Base-by-base conservation (phyloP, 2,888 invertebrate genomes). In the Hoplodrina ambigua region DNA sequence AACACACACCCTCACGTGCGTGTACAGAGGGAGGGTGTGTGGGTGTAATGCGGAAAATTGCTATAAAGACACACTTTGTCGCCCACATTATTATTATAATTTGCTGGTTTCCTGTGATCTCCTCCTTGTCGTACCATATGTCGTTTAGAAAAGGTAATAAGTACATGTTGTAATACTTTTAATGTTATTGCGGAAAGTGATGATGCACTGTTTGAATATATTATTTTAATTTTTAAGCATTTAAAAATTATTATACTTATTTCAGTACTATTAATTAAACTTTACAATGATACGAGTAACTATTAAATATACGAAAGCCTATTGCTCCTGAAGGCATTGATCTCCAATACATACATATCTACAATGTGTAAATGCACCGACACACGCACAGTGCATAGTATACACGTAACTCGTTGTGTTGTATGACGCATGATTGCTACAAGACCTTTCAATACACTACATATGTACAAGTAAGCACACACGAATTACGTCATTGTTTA, bases 401-500 rank as follows among this genome's bases (percentile, higher is more conserved):
- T 4, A 41, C 55, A 46, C 19, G 33, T 13, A 46, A 30, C 33
- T 52, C 49, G 30, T 77, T 58, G 53, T 54, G 30, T 52, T 57
- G 72, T 58, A 56, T 64, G 72, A 63, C 75, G 72, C 78, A 56
- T 77, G 53, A 59, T 64, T 59, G 59, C 63, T 76, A 55, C 52
- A 64, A 61, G 64, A 78, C 56, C 60, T 37, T 60, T 53, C 56
- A 19, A 46, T 57, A 58, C 13, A 53, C 25, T 13, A 68, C 25
- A 57, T 10, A 57, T 19, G 20, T 13, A n/a, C 11, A 30, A 17
- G 41, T 5, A 33, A 17, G 50, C 17, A 25, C 37, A 54, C 20
- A 25, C 17, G 41, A 56, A 62, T 78, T 33, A 54, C 78, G 78
- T 78, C 75, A 54, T 72, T 78, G 41, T 78, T 60, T 60, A 60